Evolutionary conservation across 2,888 invertebrate genomes (phyloP).

Genomic region (Drosophila lutescens): DNA sequence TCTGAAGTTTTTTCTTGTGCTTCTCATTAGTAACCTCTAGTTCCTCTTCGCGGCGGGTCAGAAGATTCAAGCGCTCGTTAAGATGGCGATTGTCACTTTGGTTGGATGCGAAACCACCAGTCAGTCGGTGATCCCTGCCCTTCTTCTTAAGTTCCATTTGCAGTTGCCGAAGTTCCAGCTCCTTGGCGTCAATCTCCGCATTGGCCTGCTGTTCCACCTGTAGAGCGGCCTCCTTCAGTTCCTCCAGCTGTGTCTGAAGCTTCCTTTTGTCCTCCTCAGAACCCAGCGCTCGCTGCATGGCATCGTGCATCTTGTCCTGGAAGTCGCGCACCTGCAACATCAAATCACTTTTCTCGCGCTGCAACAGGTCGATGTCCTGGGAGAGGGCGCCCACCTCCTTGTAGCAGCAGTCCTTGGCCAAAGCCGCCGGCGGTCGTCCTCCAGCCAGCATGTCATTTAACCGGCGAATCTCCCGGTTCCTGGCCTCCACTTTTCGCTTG

Average conservation of each 20-base stretch:
- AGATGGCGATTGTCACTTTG: slow-evolving; percentile 86
- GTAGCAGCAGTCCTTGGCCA: slow-evolving; percentile 88
- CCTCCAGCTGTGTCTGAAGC: slow-evolving; percentile 89
- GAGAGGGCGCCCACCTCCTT: slow-evolving; percentile 86
- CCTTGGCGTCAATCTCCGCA: slow-evolving; percentile 87
- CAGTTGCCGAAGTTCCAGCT: slow-evolving; percentile 82
- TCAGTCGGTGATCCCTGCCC: slow-evolving; percentile 37
- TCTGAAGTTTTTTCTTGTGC: slow-evolving; percentile 85
- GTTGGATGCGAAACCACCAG: slow-evolving; percentile 45
- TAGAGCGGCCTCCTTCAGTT: slow-evolving; percentile 90
- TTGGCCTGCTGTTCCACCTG: slow-evolving; percentile 92
- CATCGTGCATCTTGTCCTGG: slow-evolving; percentile 87
- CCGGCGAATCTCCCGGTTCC: slow-evolving; percentile 89
- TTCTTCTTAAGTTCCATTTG: slow-evolving; percentile 60
- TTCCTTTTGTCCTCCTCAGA: slow-evolving; percentile 90
- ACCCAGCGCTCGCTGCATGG: slow-evolving; percentile 90
- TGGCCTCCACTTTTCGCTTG: slow-evolving; percentile 84
- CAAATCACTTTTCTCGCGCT: slow-evolving; percentile 86
- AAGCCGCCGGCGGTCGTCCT: slow-evolving; percentile 88
- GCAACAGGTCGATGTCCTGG: slow-evolving; percentile 86
- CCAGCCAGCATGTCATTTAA: slow-evolving; percentile 89
- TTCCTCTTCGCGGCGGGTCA: slow-evolving; percentile 86
- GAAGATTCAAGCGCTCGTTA: slow-evolving; percentile 86
- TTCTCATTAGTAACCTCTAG: slow-evolving; percentile 85
- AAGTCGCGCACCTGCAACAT: slow-evolving; percentile 77